Evolutionary conservation across 1,140 invertebrate species (phyloP).

Genomic region (Conopomorpha cramerella): DNA sequence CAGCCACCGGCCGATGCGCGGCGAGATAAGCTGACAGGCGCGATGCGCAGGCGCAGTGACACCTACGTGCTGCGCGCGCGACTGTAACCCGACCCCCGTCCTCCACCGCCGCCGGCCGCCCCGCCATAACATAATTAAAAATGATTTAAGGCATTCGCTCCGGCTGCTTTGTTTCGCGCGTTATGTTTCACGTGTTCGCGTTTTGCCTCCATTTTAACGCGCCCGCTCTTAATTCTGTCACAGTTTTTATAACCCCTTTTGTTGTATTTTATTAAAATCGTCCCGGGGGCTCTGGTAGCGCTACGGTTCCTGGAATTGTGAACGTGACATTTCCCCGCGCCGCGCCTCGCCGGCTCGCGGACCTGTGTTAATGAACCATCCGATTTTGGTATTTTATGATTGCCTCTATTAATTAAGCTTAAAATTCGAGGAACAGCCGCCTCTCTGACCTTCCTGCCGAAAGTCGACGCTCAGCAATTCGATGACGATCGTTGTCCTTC

Average conservation of each 20-base stretch:
- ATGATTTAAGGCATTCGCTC: constrained; percentile 59
- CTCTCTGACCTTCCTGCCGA: too few species aligned
- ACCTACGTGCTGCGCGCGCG: too few species aligned
- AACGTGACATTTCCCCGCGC: constrained; percentile 43
- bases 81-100: constrained; percentile 36
- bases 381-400: constrained; percentile 36
- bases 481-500: too few species aligned
- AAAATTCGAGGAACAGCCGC: too few species aligned
- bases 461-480: too few species aligned
- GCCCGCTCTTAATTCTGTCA: constrained; percentile 56
- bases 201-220: constrained; percentile 32
- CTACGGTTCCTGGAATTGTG: constrained; percentile 51
- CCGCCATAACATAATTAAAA: constrained; percentile 60
- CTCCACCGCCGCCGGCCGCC: constrained; percentile 17
- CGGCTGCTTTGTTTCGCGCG: constrained; percentile 59
- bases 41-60: too few species aligned
- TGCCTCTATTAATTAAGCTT: too few species aligned
- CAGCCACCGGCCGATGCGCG: too few species aligned
- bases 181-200: constrained; percentile 58
- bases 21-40: too few species aligned
- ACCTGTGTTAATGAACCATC: constrained; percentile 44
- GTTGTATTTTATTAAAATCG: constrained; percentile 55
- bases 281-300: constrained; percentile 49
- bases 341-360: constrained; percentile 24
- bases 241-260: constrained; percentile 56